A percentile compares a stretch with the other conserved stretches of the same genome.
These are phyloP conservation scores for Ceratitis capitata DNA, from an alignment of 1,140 invertebrate species.

Conservation along the genomic window DNA sequence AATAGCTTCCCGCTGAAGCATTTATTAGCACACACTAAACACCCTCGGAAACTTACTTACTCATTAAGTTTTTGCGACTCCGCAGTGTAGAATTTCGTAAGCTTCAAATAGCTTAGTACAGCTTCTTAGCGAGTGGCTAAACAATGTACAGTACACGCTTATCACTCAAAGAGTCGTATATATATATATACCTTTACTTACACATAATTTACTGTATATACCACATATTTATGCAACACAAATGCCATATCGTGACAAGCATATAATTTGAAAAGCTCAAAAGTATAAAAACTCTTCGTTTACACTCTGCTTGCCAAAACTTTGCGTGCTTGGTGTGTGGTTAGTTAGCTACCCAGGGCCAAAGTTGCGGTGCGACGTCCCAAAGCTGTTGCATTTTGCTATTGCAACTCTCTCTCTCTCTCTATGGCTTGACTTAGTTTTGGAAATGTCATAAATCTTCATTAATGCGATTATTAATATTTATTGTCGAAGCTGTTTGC, in stretches of 20 bases:
- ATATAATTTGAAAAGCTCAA: not conserved
- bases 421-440: not conserved
- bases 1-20: not conserved
- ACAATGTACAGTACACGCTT: not conserved
- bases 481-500: slow-evolving; percentile 50
- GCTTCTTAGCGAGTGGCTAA: not conserved
- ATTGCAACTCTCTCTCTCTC: not conserved
- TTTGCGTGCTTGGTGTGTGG: not conserved
- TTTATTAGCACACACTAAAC: not conserved
- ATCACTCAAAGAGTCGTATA: not conserved
- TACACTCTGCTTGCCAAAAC: not conserved
- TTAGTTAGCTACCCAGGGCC: not conserved
- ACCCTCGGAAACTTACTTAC: not conserved
- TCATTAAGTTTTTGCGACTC: not conserved
- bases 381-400: not conserved
- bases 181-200: not conserved
- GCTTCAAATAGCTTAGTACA: not conserved
- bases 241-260: not conserved
- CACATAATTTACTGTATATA: not conserved
- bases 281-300: not conserved
- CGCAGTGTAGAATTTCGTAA: not conserved
- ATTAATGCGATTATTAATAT: slow-evolving; percentile 62
- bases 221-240: not conserved
- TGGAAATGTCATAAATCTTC: slow-evolving; percentile 54
- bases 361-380: not conserved